phyloP scores from a whole-genome alignment of 2,797 vertebrate species.

The Pteronotus mesoamericanus region DNA sequence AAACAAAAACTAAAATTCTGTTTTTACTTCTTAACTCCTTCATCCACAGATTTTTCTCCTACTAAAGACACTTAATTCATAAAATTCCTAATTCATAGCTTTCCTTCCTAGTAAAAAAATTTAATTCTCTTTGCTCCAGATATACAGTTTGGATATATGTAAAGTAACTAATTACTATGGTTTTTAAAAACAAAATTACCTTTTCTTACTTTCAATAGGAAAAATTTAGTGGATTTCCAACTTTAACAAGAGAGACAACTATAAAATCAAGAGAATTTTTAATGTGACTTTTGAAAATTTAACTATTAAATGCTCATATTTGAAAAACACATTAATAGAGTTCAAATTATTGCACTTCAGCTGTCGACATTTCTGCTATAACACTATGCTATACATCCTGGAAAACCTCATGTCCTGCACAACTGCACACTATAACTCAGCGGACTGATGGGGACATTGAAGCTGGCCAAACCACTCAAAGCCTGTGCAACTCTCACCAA shows the following conservation, averaged over 20 bases:
- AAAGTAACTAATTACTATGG: no score
- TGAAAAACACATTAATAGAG: neutral
- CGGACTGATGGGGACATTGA: neutral
- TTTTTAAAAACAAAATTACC: neutral
- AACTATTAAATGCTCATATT: neutral
- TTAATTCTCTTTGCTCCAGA: neutral
- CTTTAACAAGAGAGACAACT: neutral
- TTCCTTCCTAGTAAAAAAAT: neutral
- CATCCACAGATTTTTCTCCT: neutral
- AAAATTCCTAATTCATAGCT: neutral
- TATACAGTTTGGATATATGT: no score
- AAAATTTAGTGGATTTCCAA: neutral
- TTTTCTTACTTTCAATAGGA: neutral
- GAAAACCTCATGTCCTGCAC: neutral
- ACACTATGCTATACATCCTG: fast-evolving
- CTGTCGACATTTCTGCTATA: fast-evolving
- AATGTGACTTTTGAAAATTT: neutral
- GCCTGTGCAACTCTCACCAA: neutral
- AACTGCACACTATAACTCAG: neutral
- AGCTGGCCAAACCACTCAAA: neutral
- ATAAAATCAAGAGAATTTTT: neutral
- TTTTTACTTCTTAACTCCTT: neutral
- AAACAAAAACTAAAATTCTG: neutral
- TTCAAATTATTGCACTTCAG: neutral
- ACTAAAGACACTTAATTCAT: neutral